Conservation (phyloP, 2,113 vertebrate species). For the Sarotherodon lohbergeri region DNA sequence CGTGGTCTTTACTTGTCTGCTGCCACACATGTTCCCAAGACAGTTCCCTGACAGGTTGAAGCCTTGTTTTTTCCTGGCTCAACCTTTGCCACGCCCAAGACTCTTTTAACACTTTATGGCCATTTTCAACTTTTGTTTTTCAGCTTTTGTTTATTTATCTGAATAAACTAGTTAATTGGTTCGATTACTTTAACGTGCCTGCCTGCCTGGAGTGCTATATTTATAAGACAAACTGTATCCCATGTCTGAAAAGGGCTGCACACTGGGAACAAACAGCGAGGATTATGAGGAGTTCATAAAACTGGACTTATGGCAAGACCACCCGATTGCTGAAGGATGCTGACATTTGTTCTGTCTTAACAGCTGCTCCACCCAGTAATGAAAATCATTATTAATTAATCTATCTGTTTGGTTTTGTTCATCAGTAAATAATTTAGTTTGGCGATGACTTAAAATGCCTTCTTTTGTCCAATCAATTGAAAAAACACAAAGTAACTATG, state of each 20-base stretch:
- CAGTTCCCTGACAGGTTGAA: neutral
- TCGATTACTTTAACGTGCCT: neutral
- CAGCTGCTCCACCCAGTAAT: neutral
- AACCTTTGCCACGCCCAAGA: no score
- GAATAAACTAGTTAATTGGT: neutral
- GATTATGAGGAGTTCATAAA: neutral
- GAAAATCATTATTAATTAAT: neutral
- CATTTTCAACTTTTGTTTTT: no score
- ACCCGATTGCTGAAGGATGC: neutral
- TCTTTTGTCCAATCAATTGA: neutral
- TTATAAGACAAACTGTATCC: neutral
- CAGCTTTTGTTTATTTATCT: neutral
- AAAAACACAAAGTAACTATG: neutral
- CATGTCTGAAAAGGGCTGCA: neutral
- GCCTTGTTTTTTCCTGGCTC: neutral
- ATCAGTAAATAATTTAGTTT: neutral
- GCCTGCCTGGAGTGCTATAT: neutral
- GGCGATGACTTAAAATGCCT: neutral
- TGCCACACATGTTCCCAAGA: neutral
- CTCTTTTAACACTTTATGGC: no score
- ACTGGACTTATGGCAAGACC: neutral
- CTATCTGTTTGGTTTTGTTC: neutral
- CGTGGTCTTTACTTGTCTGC: neutral
- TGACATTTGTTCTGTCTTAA: neutral
- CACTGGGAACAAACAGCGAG: neutral